Conservation (phyloP, 2,113 vertebrate species). For the Entelurus aequoreus region DNA sequence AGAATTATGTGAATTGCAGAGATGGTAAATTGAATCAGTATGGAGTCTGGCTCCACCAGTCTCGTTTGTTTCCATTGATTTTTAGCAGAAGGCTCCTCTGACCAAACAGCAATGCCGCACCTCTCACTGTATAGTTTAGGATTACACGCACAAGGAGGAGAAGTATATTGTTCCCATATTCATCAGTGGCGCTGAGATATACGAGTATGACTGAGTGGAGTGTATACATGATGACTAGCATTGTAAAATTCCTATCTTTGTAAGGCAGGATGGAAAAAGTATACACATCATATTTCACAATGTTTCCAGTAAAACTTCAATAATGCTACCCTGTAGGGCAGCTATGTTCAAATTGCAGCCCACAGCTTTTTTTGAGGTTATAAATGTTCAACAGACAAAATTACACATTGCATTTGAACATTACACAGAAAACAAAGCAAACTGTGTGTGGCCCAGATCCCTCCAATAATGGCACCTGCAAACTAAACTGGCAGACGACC, state of each 20-base stretch:
- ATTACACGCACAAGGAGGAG: slow-evolving; percentile 17
- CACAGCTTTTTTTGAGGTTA: no score
- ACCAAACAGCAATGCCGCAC: slow-evolving; percentile 12
- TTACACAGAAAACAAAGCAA: no score
- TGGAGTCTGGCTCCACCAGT: slow-evolving; percentile 63
- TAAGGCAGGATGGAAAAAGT: neutral
- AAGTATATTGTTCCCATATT: slow-evolving; percentile 13
- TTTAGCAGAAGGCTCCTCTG: slow-evolving; percentile 46
- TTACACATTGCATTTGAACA: no score
- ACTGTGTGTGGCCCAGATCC: no score
- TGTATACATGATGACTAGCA: neutral
- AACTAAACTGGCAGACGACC: no score
- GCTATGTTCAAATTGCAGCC: no score
- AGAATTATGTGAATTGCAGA: slow-evolving; percentile 46
- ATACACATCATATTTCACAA: no score
- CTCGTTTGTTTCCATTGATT: slow-evolving; percentile 58
- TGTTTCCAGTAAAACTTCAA: no score
- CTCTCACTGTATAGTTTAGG: slow-evolving; percentile 19
- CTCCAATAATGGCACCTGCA: no score
- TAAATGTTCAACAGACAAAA: no score
- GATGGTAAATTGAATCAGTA: slow-evolving; percentile 62
- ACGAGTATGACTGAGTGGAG: neutral
- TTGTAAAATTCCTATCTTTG: neutral
- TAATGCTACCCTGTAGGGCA: no score
- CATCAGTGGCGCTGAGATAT: neutral